A percentile compares a stretch with the other conserved stretches of the same genome.
These are phyloP conservation scores for Actenoides lindsayi DNA, from an alignment of 2,113 vertebrate species.

Conservation along the genomic window DNA sequence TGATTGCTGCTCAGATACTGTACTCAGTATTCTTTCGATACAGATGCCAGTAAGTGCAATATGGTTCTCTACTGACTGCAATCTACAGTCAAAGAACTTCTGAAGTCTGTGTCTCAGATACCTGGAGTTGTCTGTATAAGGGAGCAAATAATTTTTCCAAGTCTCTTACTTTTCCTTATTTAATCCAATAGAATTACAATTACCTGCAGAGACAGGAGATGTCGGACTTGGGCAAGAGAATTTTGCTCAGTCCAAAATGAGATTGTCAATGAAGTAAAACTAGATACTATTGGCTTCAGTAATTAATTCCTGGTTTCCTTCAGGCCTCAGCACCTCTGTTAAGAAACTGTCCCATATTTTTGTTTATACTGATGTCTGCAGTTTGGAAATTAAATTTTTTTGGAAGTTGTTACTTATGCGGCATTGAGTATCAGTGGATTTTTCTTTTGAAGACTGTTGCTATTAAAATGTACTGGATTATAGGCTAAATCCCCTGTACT, in stretches of 20 bases:
- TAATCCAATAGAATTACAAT: not conserved
- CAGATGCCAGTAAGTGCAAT: not conserved
- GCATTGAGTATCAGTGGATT: not conserved
- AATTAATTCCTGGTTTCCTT: not conserved
- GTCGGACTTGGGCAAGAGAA: not conserved
- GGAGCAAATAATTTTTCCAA: not conserved
- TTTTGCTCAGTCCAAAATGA: not conserved
- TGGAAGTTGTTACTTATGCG: not conserved
- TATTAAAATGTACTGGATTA: not conserved
- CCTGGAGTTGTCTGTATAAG: not conserved
- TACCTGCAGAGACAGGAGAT: not conserved
- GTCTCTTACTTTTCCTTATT: not conserved
- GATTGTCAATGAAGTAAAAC: not conserved
- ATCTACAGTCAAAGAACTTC: not conserved
- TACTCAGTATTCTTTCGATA: no score
- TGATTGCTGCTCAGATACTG: not conserved
- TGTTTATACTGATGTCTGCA: not conserved
- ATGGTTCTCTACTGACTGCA: rapidly evolving
- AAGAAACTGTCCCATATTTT: not conserved
- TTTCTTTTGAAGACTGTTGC: not conserved
- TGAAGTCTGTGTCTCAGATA: not conserved
- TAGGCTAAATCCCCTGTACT: not conserved
- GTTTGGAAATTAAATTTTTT: not conserved
- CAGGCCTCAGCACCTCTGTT: not conserved
- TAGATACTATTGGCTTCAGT: not conserved